These are phyloP conservation scores for Pristionchus fissidentatus DNA, from an alignment of 2,888 invertebrate species.

Conservation along the genomic window DNA sequence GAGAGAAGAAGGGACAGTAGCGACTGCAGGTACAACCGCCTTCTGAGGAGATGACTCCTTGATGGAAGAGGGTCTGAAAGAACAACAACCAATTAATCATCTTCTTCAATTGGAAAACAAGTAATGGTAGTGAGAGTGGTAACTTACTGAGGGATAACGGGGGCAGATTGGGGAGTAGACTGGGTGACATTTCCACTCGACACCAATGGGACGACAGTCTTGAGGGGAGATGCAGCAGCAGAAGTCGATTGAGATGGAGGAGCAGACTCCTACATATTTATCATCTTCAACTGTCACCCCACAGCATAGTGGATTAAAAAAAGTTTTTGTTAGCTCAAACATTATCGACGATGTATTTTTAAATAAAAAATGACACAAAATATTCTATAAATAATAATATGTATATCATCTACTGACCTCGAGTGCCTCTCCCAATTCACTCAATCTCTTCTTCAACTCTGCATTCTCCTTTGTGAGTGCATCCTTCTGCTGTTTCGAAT, in stretches of 20 bases:
- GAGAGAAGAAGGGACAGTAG: neutral
- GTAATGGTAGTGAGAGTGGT: too few relatives aligned
- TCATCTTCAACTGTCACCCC: too few relatives aligned
- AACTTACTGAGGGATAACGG: neutral
- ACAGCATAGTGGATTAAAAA: too few relatives aligned
- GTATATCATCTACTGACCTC: neutral
- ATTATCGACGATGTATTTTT: neutral
- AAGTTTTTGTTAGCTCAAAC: neutral
- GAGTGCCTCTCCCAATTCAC: neutral
- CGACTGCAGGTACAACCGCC: neutral
- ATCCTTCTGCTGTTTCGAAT: neutral
- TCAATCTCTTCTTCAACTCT: slow-evolving; percentile 27
- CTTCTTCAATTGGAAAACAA: too few relatives aligned
- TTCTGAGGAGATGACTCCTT: neutral
- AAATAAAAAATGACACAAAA: neutral
- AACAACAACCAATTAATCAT: too few relatives aligned
- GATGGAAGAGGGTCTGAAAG: too few relatives aligned
- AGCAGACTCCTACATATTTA: too few relatives aligned
- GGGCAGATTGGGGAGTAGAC: neutral
- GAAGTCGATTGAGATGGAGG: too few relatives aligned
- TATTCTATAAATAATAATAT: neutral
- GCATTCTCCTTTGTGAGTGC: neutral
- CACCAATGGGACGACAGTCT: neutral
- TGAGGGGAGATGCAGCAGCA: neutral
- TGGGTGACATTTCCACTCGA: neutral